These are phyloP conservation scores for Periophthalmodon schlosseri DNA, from an alignment of 2,113 vertebrate genomes.

Conservation along the genomic window DNA sequence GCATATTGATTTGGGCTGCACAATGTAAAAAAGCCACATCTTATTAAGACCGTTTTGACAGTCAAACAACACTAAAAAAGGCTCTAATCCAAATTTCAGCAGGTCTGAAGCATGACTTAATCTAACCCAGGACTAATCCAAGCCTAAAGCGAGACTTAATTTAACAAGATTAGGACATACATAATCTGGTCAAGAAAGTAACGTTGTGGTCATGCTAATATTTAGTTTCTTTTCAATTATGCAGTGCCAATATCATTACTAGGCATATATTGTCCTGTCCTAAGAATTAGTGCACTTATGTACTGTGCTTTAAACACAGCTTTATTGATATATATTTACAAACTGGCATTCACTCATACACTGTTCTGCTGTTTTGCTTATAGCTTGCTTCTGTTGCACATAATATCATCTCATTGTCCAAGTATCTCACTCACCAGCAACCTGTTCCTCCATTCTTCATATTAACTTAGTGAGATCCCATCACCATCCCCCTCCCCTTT, in stretches of 20 bases:
- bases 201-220: not conserved
- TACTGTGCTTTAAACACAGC: not conserved
- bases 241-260: not conserved
- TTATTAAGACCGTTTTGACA: not conserved
- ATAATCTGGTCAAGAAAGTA: not conserved
- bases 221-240: too few species aligned
- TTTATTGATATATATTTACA: not conserved
- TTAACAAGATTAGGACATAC: not conserved
- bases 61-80: not conserved
- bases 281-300: not conserved
- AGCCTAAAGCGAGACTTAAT: not conserved
- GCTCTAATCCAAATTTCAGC: not conserved
- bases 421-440: constrained; percentile 52
- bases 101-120: not conserved
- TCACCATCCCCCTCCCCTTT: constrained; percentile 17
- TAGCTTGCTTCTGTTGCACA: constrained; percentile 54
- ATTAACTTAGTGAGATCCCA: constrained; percentile 42
- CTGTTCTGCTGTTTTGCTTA: constrained; percentile 51
- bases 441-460: constrained; percentile 50
- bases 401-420: constrained; percentile 34
- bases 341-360: constrained; percentile 48
- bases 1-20: not conserved
- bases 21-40: not conserved
- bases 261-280: not conserved
- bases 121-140: not conserved